Conservation (phyloP, 2,113 vertebrate genomes). For the Oreocharis arfaki region DNA sequence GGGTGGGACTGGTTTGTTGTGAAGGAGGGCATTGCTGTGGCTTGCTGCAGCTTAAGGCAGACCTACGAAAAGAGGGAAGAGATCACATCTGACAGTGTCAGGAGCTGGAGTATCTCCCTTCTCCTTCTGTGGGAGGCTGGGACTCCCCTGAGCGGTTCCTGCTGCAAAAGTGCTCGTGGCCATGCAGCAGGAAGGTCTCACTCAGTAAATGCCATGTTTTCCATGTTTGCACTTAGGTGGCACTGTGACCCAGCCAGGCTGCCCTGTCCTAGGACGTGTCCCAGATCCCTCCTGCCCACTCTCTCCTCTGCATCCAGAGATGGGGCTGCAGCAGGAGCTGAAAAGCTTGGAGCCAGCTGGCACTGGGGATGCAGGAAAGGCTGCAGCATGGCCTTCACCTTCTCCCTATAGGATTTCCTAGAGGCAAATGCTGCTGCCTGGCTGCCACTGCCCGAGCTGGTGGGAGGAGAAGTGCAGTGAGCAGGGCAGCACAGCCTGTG, state of each 20-base stretch:
- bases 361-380: background rate
- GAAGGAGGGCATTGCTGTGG: background rate
- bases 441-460: background rate
- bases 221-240: background rate
- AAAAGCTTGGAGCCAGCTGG: background rate
- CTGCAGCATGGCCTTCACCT: background rate
- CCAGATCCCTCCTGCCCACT: background rate
- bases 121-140: background rate
- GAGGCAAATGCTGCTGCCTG: accelerated
- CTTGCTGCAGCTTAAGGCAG: background rate
- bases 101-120: background rate
- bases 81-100: background rate
- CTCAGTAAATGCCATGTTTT: background rate
- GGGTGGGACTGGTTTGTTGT: background rate
- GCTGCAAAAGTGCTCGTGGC: background rate
- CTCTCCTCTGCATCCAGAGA: background rate
- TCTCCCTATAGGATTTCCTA: background rate
- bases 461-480: background rate
- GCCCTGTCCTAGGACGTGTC: background rate
- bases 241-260: background rate
- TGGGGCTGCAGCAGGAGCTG: background rate
- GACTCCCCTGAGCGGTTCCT: background rate
- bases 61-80: background rate
- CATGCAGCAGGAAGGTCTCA: background rate
- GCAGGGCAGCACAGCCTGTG: background rate